These are phyloP conservation scores for Potorous gilbertii DNA, from an alignment of 2,797 vertebrate genomes.

Conservation along the genomic window DNA sequence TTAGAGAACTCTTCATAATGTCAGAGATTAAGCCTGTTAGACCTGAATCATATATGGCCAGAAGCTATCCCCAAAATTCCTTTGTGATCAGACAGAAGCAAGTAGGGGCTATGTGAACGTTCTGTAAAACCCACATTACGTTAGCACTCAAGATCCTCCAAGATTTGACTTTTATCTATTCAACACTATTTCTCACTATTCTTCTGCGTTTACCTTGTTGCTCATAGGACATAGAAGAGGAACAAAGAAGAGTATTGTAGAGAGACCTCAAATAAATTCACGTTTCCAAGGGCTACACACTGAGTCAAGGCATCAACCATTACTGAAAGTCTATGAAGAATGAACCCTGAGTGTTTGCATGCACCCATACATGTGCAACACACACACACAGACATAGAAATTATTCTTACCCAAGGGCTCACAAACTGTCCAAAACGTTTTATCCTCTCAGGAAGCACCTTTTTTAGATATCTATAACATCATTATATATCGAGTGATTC, in stretches of 20 bases:
- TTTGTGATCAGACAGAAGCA: neutral
- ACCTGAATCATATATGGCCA: neutral
- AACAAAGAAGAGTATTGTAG: neutral
- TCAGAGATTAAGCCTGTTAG: neutral
- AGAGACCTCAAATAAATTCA: neutral
- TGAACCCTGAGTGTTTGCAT: neutral
- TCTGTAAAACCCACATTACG: neutral
- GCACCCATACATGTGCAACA: neutral
- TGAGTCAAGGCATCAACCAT: neutral
- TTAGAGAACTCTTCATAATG: neutral
- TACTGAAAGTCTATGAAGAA: neutral
- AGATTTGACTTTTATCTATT: neutral
- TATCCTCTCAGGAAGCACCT: neutral
- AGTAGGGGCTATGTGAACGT: neutral
- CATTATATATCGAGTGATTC: too few species aligned
- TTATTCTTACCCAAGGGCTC: neutral
- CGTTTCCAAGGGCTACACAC: neutral
- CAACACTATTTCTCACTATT: neutral
- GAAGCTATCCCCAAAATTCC: neutral
- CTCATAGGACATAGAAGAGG: neutral
- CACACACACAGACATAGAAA: fast-evolving
- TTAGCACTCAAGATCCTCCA: neutral
- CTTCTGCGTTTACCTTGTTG: neutral
- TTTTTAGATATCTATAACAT: neutral
- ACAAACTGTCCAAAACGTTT: neutral